Percentiles rank a stretch among this genome's conserved stretches.
Conservation (phyloP, 1,140 invertebrate species). For the Leucophenga varia region DNA sequence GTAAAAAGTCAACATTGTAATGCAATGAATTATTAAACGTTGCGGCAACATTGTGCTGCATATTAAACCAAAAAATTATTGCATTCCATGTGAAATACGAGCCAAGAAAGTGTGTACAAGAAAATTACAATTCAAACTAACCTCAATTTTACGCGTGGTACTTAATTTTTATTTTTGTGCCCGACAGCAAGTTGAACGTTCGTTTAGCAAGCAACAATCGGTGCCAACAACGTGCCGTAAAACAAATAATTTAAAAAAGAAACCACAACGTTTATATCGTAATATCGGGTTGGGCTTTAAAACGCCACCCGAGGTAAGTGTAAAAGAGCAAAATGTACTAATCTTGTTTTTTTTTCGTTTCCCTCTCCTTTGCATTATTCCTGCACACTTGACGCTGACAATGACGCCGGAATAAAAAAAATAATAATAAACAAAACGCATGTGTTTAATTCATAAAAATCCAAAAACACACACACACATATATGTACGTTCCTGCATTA, state of each 20-base stretch:
- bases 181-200: constrained; percentile 72
- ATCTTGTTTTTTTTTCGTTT: constrained; percentile 55
- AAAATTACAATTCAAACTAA: constrained; percentile 25
- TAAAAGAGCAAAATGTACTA: constrained; percentile 42
- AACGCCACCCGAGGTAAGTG: constrained; percentile 80
- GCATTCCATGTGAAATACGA: neutral
- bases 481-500: constrained; percentile 9
- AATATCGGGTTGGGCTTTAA: constrained; percentile 98
- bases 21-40: neutral
- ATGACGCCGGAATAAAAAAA: too few species aligned
- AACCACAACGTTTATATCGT: constrained; percentile 79
- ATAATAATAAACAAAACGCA: constrained; percentile 2
- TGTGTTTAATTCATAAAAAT: too few species aligned
- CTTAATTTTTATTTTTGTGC: constrained; percentile 24
- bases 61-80: neutral
- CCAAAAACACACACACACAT: constrained; percentile 18
- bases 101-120: too few species aligned
- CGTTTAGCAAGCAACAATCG: constrained; percentile 95
- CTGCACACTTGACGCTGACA: neutral
- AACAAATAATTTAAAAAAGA: constrained; percentile 65
- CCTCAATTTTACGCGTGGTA: constrained; percentile 38
- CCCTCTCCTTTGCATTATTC: constrained; percentile 22
- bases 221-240: constrained; percentile 92
- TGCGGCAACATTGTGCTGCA: neutral
- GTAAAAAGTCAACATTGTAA: too few species aligned